These are phyloP conservation scores for Heliocidaris tuberculata DNA, from an alignment of 35 echinoderm and acorn worm genomes.

Conservation along the genomic window DNA sequence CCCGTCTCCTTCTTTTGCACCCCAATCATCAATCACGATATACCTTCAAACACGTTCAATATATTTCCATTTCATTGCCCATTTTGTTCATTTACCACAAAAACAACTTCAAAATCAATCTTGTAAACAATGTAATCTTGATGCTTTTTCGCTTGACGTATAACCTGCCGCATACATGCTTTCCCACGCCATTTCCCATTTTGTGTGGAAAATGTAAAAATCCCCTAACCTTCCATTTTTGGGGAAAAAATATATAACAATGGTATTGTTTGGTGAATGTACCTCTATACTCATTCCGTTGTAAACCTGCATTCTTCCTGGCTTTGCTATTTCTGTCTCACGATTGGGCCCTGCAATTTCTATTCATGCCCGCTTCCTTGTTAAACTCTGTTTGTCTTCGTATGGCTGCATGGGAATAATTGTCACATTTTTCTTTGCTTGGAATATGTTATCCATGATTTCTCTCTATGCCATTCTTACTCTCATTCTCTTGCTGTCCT, in stretches of 20 bases:
- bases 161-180: neutral
- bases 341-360: neutral
- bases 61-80: neutral
- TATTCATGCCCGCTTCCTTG: constrained; percentile 1
- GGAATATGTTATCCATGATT: neutral
- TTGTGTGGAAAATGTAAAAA: neutral
- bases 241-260: neutral
- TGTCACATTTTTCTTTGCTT: neutral
- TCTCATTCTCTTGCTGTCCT: neutral
- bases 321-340: neutral
- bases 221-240: neutral
- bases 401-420: neutral
- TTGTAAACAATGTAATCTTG: neutral
- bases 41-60: neutral
- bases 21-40: neutral
- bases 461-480: neutral
- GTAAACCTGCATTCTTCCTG: neutral
- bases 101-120: neutral
- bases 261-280: constrained; percentile 6
- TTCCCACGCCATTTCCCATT: neutral
- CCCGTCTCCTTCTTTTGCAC: neutral
- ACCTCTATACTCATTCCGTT: neutral
- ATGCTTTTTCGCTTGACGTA: neutral
- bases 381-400: neutral
- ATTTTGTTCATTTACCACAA: neutral